Conservation (phyloP, 1,140 invertebrate species). For the Batillaria attramentaria region DNA sequence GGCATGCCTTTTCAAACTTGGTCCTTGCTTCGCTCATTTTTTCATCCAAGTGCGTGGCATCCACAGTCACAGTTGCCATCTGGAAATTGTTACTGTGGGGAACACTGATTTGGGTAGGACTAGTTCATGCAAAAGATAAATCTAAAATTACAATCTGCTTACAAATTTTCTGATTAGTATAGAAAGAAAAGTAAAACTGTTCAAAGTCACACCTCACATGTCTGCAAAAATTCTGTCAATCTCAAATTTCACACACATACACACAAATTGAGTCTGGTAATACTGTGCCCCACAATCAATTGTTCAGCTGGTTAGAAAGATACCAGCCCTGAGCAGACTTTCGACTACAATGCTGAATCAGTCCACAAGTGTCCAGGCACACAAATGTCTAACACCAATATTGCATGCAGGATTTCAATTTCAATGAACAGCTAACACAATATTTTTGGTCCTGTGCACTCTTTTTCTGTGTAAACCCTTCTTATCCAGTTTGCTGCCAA, state of each 20-base stretch:
- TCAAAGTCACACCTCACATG: background rate
- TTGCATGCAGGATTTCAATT: no score
- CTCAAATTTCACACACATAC: background rate
- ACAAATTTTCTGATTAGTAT: background rate
- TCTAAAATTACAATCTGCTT: background rate
- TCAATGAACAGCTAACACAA: no score
- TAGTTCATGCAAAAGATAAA: background rate
- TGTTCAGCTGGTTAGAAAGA: background rate
- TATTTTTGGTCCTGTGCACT: slow-evolving; percentile 28
- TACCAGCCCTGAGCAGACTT: background rate
- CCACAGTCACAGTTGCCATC: slow-evolving; percentile 40
- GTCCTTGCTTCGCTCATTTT: slow-evolving; percentile 61
- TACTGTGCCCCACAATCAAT: background rate
- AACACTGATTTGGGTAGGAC: slow-evolving; percentile 1
- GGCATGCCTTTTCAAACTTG: slow-evolving; percentile 66
- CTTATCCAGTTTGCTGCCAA: slow-evolving; percentile 28
- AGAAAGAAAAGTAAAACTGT: background rate
- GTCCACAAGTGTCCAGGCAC: no score
- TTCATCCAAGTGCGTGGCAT: slow-evolving; percentile 58
- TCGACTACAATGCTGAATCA: no score
- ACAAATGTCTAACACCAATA: no score
- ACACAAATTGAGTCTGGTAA: background rate
- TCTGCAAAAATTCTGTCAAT: background rate
- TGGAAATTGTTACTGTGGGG: background rate
- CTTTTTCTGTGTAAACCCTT: slow-evolving; percentile 28